phyloP scores from a whole-genome alignment of 2,888 invertebrate genomes.

The Laothoe populi region DNA sequence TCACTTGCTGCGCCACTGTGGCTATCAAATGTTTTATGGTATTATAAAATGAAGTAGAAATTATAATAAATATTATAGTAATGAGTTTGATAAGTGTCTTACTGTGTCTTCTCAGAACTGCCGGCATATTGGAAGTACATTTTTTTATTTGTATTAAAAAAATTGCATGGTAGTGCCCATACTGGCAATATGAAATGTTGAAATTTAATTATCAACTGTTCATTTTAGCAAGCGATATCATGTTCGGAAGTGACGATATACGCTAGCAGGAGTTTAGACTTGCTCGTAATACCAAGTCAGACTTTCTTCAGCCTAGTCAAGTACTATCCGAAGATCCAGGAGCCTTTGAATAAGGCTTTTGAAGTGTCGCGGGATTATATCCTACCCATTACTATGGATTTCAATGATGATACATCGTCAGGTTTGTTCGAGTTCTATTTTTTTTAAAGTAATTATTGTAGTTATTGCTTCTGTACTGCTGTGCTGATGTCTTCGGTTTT shows the following conservation, averaged over 20 bases:
- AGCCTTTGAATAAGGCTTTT: constrained; percentile 71
- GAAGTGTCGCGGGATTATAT: constrained; percentile 74
- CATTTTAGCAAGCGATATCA: constrained; percentile 66
- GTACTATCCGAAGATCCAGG: constrained; percentile 75
- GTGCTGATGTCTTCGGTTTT: too few relatives aligned
- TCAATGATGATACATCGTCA: constrained; percentile 56
- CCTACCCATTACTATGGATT: constrained; percentile 70
- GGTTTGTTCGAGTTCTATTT: constrained; percentile 45
- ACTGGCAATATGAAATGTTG: too few relatives aligned
- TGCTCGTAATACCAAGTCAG: constrained; percentile 70
- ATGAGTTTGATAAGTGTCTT: too few relatives aligned
- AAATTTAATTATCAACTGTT: neutral
- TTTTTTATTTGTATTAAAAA: too few relatives aligned
- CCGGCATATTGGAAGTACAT: too few relatives aligned
- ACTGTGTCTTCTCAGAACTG: too few relatives aligned
- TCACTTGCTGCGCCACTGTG: too few relatives aligned
- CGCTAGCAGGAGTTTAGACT: constrained; percentile 74
- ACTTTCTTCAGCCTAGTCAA: constrained; percentile 75
- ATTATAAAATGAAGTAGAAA: too few relatives aligned
- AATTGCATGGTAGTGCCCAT: too few relatives aligned
- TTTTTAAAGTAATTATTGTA: neutral
- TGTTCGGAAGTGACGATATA: constrained; percentile 73
- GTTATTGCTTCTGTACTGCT: too few relatives aligned
- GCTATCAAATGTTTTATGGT: too few relatives aligned
- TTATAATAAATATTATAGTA: too few relatives aligned